Percentiles rank a stretch among this genome's conserved stretches.
phyloP scores from a whole-genome alignment of 2,113 vertebrate species.

The Varanus komodoensis region DNA sequence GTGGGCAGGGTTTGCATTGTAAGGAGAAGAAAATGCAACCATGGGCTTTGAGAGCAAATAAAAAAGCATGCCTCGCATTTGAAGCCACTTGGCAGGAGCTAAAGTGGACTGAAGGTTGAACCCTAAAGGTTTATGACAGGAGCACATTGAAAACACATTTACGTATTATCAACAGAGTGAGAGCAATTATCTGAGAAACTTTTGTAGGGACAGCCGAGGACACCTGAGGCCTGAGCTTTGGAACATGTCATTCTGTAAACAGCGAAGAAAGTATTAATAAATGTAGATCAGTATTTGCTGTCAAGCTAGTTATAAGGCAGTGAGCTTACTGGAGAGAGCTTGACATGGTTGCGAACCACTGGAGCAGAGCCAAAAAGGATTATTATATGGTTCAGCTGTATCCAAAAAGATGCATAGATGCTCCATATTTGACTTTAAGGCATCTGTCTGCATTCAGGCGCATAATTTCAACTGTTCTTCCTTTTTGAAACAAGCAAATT shows the following conservation, averaged over 20 bases:
- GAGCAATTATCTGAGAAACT: constrained; percentile 39
- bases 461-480: background rate
- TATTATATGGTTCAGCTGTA: constrained; percentile 58
- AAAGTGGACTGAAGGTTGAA: constrained; percentile 16
- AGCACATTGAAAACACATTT: constrained; percentile 37
- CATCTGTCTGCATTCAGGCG: constrained; percentile 58
- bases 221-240: constrained; percentile 60
- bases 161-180: constrained; percentile 41
- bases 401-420: constrained; percentile 53
- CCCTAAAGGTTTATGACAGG: constrained; percentile 21
- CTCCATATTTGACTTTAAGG: constrained; percentile 58
- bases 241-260: constrained; percentile 51
- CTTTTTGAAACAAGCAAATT: constrained; percentile 1
- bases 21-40: background rate
- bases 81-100: background rate
- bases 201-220: constrained; percentile 24
- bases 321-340: constrained; percentile 51
- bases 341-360: constrained; percentile 67
- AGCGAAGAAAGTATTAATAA: constrained; percentile 36
- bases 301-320: constrained; percentile 66
- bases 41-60: constrained; percentile 30
- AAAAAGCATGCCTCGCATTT: background rate
- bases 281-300: constrained; percentile 68
- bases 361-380: constrained; percentile 53
- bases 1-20: constrained; percentile 36